Evolutionary conservation across 2,797 vertebrate species (phyloP).

Genomic region (Catharus ustulatus): DNA sequence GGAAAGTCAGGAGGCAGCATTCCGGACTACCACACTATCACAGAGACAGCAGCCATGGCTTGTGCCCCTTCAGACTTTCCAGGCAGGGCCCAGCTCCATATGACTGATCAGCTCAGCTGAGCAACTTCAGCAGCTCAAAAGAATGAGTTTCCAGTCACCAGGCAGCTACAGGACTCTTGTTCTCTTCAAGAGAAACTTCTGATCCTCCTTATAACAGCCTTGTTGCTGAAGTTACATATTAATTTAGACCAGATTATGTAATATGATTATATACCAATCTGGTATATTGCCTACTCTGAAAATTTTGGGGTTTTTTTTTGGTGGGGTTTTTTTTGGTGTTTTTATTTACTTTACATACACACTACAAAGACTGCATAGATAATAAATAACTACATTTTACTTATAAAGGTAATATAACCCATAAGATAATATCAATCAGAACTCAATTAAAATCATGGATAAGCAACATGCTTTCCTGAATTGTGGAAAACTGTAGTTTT

Average conservation of each 20-base stretch:
- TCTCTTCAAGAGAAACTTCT: not conserved
- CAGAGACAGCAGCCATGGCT: accelerated
- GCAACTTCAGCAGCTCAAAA: not conserved
- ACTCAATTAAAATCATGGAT: not conserved
- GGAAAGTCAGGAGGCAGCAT: not conserved
- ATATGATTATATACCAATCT: not conserved
- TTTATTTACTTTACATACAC: not conserved
- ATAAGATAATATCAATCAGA: not conserved
- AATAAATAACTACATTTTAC: not conserved
- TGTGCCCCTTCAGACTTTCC: not conserved
- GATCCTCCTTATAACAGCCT: not conserved
- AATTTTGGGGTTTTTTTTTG: not conserved
- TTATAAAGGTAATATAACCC: not conserved
- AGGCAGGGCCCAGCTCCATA: not conserved
- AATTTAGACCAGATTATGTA: not conserved
- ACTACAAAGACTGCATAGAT: not conserved
- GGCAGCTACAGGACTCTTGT: not conserved
- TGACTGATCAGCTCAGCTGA: not conserved
- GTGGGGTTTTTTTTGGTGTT: not conserved
- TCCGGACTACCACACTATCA: not conserved
- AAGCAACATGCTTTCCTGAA: not conserved
- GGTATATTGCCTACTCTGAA: not conserved
- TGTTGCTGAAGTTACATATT: not conserved
- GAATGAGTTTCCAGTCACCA: not conserved
- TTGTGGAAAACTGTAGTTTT: not conserved